These are phyloP conservation scores for Ctenopoma multispine DNA, from an alignment of 2,797 vertebrate genomes.

Conservation along the genomic window DNA sequence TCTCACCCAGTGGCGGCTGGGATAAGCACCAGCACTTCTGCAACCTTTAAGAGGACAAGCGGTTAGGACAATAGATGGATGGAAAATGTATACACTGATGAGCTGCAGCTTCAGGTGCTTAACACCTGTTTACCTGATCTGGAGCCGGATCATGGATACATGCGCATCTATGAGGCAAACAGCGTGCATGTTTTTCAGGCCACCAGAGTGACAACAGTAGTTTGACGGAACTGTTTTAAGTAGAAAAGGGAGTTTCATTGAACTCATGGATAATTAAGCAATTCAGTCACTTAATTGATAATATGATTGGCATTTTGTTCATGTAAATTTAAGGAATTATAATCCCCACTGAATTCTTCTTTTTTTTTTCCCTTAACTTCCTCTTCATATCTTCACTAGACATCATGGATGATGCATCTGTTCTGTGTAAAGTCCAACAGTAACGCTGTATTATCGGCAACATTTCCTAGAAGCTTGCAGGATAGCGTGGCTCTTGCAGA, in stretches of 20 bases:
- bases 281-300: slow-evolving; percentile 39
- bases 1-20: too few relatives aligned
- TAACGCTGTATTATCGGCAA: slow-evolving; percentile 24
- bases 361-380: slow-evolving; percentile 3
- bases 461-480: slow-evolving; percentile 40
- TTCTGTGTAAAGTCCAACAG: slow-evolving; percentile 57
- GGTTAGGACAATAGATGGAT: too few relatives aligned
- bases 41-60: too few relatives aligned
- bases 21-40: too few relatives aligned
- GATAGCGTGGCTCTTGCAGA: slow-evolving; percentile 37
- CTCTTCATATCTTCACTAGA: slow-evolving; percentile 19
- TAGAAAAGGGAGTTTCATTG: slow-evolving; percentile 34
- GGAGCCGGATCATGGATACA: slow-evolving; percentile 28
- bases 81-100: slow-evolving; percentile 24
- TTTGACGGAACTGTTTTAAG: slow-evolving; percentile 30
- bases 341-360: slow-evolving; percentile 28
- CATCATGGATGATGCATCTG: slow-evolving; percentile 26
- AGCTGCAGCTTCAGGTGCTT: slow-evolving; percentile 4
- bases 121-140: slow-evolving; percentile 1
- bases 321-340: slow-evolving; percentile 16
- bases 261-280: slow-evolving; percentile 20
- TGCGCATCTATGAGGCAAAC: slow-evolving; percentile 21
- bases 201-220: slow-evolving; percentile 36
- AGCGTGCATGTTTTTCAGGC: slow-evolving; percentile 32
- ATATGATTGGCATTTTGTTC: slow-evolving; percentile 26